Evolutionary conservation across 2,113 vertebrate species (phyloP).

Genomic region (Rhombomys opimus): DNA sequence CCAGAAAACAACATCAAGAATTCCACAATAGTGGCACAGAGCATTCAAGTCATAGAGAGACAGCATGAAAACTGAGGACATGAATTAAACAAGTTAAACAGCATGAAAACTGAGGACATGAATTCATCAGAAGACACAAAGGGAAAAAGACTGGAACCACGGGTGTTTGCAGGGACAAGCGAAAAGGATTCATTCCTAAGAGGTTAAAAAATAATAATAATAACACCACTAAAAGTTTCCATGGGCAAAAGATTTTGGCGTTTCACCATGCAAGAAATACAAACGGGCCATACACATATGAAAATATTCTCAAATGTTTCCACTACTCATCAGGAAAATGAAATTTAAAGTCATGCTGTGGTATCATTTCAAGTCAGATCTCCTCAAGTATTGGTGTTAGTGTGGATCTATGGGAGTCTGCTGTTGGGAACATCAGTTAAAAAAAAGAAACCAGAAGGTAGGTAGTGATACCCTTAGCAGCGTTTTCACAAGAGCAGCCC

Average conservation of each 20-base stretch:
- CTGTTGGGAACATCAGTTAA: background rate
- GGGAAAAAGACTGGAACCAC: background rate
- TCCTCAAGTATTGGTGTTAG: background rate
- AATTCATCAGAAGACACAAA: background rate
- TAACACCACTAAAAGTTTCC: background rate
- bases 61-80: background rate
- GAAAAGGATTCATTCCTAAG: background rate
- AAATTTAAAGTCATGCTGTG: slow-evolving; percentile 8
- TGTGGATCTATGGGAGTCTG: background rate
- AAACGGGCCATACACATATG: background rate
- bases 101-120: background rate
- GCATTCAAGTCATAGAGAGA: background rate
- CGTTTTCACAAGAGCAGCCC: background rate
- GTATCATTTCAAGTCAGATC: background rate
- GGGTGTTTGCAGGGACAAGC: background rate
- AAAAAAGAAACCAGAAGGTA: background rate
- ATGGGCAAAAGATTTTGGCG: background rate
- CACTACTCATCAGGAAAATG: background rate
- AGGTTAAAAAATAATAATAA: background rate
- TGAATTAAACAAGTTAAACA: background rate
- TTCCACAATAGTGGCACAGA: background rate
- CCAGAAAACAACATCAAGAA: background rate
- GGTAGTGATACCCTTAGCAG: background rate
- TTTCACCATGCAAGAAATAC: background rate
- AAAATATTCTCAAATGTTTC: background rate